A percentile compares a stretch with the other conserved stretches of the same genome.
phyloP scores from a whole-genome alignment of 2,113 vertebrate genomes.

The Azemiops feae region DNA sequence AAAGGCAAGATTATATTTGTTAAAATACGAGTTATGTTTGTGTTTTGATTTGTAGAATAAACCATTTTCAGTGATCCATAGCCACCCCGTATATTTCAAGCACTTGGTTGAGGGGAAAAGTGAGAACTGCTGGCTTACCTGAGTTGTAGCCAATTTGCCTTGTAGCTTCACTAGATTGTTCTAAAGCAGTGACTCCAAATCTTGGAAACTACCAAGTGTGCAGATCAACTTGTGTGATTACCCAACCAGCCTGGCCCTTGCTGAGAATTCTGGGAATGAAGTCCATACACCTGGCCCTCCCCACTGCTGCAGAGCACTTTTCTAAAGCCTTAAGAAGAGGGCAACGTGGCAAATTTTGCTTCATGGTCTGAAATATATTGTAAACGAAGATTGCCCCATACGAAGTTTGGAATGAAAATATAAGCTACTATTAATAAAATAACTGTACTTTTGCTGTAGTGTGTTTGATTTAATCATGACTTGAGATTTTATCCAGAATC shows the following conservation, averaged over 20 bases:
- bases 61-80: background rate
- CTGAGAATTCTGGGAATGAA: background rate
- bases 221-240: background rate
- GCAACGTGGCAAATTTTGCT: background rate
- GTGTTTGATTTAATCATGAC: background rate
- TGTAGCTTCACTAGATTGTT: background rate
- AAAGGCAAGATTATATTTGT: background rate
- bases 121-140: background rate
- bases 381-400: background rate
- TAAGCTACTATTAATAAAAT: slow-evolving; percentile 9
- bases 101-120: background rate
- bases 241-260: background rate
- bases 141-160: background rate
- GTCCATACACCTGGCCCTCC: background rate
- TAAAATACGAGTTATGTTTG: background rate
- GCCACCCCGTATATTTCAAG: background rate
- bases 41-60: background rate
- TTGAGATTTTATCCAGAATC: background rate
- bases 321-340: background rate
- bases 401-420: background rate
- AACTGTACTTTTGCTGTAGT: slow-evolving; percentile 8
- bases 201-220: background rate
- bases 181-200: background rate
- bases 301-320: background rate
- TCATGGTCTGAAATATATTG: background rate